A percentile compares a stretch with the other conserved stretches of the same genome.
phyloP scores from a whole-genome alignment of 2,888 invertebrate species.

The Dicranocentrus wangi region DNA sequence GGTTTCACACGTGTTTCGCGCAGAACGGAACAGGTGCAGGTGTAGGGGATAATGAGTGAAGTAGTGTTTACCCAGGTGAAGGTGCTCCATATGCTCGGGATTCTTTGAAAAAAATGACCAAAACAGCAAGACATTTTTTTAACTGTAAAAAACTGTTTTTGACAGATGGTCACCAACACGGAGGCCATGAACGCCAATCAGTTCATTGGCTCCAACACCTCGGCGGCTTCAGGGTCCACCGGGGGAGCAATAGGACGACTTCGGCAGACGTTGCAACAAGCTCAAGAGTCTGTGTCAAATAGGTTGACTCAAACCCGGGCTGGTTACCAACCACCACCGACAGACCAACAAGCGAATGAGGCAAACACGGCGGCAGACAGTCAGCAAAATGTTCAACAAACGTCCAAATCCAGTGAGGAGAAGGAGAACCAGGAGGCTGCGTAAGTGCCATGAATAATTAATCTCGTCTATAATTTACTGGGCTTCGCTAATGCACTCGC shows the following conservation, averaged over 20 bases:
- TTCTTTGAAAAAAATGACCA: no score
- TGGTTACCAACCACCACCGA: slow-evolving; percentile 50
- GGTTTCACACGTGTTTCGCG: no score
- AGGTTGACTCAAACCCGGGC: slow-evolving; percentile 68
- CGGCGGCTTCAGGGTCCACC: slow-evolving; percentile 11
- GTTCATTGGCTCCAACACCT: slow-evolving; percentile 49
- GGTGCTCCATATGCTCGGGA: no score
- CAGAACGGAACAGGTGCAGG: no score
- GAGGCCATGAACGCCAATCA: slow-evolving; percentile 71
- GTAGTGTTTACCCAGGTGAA: no score
- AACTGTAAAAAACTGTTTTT: no score
- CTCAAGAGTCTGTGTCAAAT: slow-evolving; percentile 72
- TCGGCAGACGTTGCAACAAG: slow-evolving; percentile 72
- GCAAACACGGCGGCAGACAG: slow-evolving; percentile 40
- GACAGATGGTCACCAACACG: slow-evolving; percentile 73
- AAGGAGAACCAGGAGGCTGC: slow-evolving; percentile 72
- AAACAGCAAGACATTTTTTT: no score
- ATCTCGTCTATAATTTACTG: slow-evolving; percentile 14
- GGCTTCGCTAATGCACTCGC: background rate
- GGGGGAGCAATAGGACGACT: slow-evolving; percentile 72
- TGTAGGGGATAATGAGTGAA: no score
- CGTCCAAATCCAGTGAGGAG: slow-evolving; percentile 58
- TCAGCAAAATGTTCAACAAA: slow-evolving; percentile 68
- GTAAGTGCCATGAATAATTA: slow-evolving; percentile 66
- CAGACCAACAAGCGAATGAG: slow-evolving; percentile 65